Percentiles rank a stretch among this genome's conserved stretches.
Evolutionary conservation across 2,113 vertebrate species (phyloP).

Genomic region (Colistium nudipinnis): DNA sequence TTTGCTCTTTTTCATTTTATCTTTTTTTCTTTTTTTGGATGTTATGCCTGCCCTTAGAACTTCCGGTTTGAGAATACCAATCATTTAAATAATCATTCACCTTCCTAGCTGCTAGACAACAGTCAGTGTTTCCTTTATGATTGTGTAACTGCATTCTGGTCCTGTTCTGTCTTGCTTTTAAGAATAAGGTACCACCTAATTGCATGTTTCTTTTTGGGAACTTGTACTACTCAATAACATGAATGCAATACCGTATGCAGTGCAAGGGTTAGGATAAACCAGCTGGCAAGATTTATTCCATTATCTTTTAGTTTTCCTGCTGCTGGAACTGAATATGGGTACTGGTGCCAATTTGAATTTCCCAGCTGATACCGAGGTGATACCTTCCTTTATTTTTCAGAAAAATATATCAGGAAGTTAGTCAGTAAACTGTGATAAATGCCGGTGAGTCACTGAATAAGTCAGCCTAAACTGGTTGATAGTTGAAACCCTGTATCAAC

Average conservation of each 20-base stretch:
- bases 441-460: background rate
- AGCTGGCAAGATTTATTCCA: background rate
- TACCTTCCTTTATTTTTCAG: background rate
- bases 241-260: background rate
- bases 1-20: background rate
- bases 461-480: too few relatives aligned
- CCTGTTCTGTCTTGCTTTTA: conserved; percentile 8
- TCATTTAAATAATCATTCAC: too few relatives aligned
- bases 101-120: too few relatives aligned
- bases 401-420: background rate
- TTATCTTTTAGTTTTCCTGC: background rate
- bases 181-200: background rate
- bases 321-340: background rate
- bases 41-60: too few relatives aligned
- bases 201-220: too few relatives aligned
- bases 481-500: background rate
- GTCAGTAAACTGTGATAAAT: background rate
- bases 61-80: too few relatives aligned
- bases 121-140: too few relatives aligned
- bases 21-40: too few relatives aligned
- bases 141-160: too few relatives aligned
- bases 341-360: background rate
- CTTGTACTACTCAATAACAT: background rate
- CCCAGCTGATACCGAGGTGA: background rate
- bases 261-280: background rate